A percentile compares a stretch with the other conserved stretches of the same genome.
phyloP scores from a whole-genome alignment of 2,888 invertebrate genomes.

The Troides oblongomaculatus region DNA sequence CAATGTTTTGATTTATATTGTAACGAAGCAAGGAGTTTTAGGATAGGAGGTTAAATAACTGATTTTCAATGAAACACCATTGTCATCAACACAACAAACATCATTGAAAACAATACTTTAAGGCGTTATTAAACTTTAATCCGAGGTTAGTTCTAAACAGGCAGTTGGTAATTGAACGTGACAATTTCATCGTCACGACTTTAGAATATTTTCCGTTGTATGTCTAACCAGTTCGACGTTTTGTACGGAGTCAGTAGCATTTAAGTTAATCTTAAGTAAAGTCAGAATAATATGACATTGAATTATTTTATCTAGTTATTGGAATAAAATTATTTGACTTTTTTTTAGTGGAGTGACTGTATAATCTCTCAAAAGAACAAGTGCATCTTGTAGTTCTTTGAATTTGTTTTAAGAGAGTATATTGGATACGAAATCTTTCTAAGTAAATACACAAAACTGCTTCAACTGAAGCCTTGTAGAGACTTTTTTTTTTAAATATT shows the following conservation, averaged over 20 bases:
- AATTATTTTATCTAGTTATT: not conserved
- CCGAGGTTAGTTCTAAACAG: constrained; percentile 13
- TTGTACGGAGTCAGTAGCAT: constrained; percentile 5
- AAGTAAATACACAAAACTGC: not conserved
- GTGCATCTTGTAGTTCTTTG: not conserved
- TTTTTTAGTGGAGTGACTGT: not conserved
- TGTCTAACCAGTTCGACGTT: constrained; percentile 25
- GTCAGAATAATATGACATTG: not conserved
- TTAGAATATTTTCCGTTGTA: constrained; percentile 53
- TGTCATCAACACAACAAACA: not conserved
- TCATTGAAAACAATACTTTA: constrained; percentile 2
- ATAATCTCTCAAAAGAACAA: not conserved
- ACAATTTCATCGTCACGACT: constrained; percentile 64
- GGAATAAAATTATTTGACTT: not conserved
- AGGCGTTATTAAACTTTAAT: constrained; percentile 17
- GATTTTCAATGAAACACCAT: constrained; percentile 6
- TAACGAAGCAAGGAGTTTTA: not conserved
- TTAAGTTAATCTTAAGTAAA: not conserved
- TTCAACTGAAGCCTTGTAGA: too few relatives aligned
- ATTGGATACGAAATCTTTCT: not conserved
- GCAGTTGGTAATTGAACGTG: constrained; percentile 45
- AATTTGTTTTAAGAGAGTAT: not conserved
- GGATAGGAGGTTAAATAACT: not conserved
- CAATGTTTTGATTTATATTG: not conserved
- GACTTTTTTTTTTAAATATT: too few relatives aligned